These are phyloP conservation scores for Telmatochromis sp. DNA, from an alignment of 2,113 vertebrate genomes.

Conservation along the genomic window DNA sequence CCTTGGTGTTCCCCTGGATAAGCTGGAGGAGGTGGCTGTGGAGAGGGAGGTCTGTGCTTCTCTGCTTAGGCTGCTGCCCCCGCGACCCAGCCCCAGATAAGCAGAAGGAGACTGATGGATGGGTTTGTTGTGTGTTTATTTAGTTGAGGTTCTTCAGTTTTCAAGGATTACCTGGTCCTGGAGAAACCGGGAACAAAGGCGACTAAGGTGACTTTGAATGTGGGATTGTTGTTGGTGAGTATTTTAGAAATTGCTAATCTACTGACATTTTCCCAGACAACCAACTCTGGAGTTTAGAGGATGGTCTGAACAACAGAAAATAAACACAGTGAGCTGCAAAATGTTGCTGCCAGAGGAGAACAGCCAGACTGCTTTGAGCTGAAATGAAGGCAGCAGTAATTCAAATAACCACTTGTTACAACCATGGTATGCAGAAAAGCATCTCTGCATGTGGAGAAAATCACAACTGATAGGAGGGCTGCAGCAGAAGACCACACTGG, in stretches of 20 bases:
- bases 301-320: neutral
- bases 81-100: rapidly evolving
- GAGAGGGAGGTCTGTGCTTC: rapidly evolving
- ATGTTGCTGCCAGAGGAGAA: neutral
- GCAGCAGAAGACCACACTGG: neutral
- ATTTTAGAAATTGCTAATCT: neutral
- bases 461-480: neutral
- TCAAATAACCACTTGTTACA: neutral
- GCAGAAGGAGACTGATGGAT: neutral
- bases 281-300: neutral
- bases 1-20: neutral
- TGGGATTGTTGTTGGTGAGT: neutral
- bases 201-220: neutral
- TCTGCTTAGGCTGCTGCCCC: neutral
- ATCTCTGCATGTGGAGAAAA: neutral
- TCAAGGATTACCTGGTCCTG: neutral
- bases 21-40: rapidly evolving
- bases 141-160: neutral
- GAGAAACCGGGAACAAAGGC: neutral
- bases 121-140: neutral
- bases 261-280: neutral
- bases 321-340: neutral
- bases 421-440: neutral
- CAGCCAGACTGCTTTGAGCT: neutral
- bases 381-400: neutral